These are phyloP conservation scores for Gymnoscopelus microlampas DNA, from an alignment of 2,797 vertebrate species.

Conservation along the genomic window DNA sequence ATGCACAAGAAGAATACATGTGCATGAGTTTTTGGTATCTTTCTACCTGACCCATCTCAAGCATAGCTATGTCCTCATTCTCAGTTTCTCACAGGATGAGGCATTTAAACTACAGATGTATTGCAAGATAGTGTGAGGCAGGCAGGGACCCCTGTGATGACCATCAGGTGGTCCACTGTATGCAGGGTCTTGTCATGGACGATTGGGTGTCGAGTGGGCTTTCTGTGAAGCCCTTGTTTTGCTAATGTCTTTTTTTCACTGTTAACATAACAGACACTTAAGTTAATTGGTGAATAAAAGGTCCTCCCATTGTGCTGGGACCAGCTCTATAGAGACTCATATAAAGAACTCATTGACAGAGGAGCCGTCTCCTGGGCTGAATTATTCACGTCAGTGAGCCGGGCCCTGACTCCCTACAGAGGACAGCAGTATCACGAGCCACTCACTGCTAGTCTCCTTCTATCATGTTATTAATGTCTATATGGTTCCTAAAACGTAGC, in stretches of 20 bases:
- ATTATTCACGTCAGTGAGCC: constrained; percentile 43
- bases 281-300: constrained; percentile 33
- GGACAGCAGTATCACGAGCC: constrained; percentile 3
- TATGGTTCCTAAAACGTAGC: neutral
- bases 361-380: constrained; percentile 28
- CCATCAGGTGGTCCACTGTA: neutral
- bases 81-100: no score
- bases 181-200: neutral
- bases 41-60: no score
- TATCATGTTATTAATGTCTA: neutral
- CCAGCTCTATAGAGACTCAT: neutral
- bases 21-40: no score
- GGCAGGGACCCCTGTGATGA: neutral
- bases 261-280: constrained; percentile 29
- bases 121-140: no score
- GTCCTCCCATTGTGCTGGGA: constrained; percentile 32
- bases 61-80: no score
- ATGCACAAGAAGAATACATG: no score
- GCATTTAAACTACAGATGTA: no score
- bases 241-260: constrained; percentile 11
- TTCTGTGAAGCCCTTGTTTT: constrained; percentile 13
- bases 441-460: neutral
- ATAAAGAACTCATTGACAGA: constrained; percentile 37
- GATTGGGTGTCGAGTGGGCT: neutral
- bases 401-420: neutral